Evolutionary conservation across 2,888 invertebrate species (phyloP).

Genomic region (Arge pagana): DNA sequence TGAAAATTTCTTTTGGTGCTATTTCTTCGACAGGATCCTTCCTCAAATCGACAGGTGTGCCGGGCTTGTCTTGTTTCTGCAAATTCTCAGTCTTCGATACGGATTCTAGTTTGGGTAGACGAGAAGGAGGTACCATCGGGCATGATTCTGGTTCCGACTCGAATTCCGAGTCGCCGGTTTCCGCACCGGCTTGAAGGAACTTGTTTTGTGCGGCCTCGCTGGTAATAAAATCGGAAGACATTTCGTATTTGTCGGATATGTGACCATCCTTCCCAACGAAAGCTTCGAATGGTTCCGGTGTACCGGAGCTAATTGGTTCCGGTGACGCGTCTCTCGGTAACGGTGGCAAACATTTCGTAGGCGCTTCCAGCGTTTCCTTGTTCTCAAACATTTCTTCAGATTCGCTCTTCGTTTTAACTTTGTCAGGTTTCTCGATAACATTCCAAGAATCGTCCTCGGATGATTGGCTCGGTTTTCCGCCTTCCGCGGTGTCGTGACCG

Average conservation of each 20-base stretch:
- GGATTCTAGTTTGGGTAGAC: not conserved
- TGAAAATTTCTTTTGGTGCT: constrained; percentile 69
- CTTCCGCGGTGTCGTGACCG: constrained; percentile 1
- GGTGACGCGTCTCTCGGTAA: constrained; percentile 40
- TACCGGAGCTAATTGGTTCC: constrained; percentile 24
- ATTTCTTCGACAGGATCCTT: constrained; percentile 48
- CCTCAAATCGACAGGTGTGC: constrained; percentile 29
- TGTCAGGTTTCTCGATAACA: constrained; percentile 33
- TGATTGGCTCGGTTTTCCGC: constrained; percentile 11
- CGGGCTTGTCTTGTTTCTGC: constrained; percentile 21
- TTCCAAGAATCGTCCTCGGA: constrained; percentile 36
- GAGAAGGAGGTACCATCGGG: constrained; percentile 33
- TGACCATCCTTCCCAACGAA: constrained; percentile 9
- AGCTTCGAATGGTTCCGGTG: constrained; percentile 16
- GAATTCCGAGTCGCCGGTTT: constrained; percentile 51
- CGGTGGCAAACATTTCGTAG: constrained; percentile 50
- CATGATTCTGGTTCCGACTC: constrained; percentile 51
- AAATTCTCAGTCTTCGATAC: constrained; percentile 5
- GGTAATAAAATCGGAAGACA: constrained; percentile 37
- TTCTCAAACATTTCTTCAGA: constrained; percentile 23
- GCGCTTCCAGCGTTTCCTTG: constrained; percentile 35
- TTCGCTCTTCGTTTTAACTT: constrained; percentile 5
- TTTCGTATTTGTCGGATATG: constrained; percentile 32
- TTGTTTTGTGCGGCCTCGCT: constrained; percentile 22
- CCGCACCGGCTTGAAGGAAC: constrained; percentile 32